Base-by-base conservation (phyloP, 2,797 vertebrate species). In the Erpetoichthys calabaricus region DNA sequence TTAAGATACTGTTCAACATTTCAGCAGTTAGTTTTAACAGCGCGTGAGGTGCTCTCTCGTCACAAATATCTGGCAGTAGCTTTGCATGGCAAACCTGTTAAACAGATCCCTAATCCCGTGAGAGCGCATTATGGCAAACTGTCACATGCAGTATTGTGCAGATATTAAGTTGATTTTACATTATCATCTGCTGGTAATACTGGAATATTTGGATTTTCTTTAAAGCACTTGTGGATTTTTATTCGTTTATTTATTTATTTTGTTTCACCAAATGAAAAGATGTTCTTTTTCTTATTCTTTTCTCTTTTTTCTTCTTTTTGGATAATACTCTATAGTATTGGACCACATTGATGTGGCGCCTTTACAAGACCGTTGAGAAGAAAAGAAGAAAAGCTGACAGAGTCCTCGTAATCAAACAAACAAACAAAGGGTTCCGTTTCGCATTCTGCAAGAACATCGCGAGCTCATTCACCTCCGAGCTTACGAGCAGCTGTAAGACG, bases 131-230 rank as follows among this genome's bases (percentile, higher is more conserved):
- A 84, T 78, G 71, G 79, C 76, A 74, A 83, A 85, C 82, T 87
- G 83, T 87, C 83, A 82, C 77, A 78, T 63, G 61, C 77, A 70
- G 64, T 75, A 83, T 82, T 85, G 79, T 83, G 75, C 69, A 75
- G 80, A 84, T 79, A 80, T 85, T 86, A 84, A 81, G 80, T 83
- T 80, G 81, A 81, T 82, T 86, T 86, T 86, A 85, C 83, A 87
- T 85, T 81, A 83, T 85, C 82, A 85, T 84, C 81, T 79, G 69
- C 80, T 84, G 72, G 81, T 85, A 86, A 86, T 86, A 75, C 82
- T 71, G 71, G 71, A 82, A 78, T 83, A 82, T 84, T 82, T 84
- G 75, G 77, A 80, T 82, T 81, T 75, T 77, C 74, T 79, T 82
- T 84, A 84, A 83, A 77, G 76, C 75, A 64, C 65, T 25, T 25